Evolutionary conservation across 2,113 vertebrate species (phyloP).

Genomic region (rat (Rattus norvegicus)): DNA sequence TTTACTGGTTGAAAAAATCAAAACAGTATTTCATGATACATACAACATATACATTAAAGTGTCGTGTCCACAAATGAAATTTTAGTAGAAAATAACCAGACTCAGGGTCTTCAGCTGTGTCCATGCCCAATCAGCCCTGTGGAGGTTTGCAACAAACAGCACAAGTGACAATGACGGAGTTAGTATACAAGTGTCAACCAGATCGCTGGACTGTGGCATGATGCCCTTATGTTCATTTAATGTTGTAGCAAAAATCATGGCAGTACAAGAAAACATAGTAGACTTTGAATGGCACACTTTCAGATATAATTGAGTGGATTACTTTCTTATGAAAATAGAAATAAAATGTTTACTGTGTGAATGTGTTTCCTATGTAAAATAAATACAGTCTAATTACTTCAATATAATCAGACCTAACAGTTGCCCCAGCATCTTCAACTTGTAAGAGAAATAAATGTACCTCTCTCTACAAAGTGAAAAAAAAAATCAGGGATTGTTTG

Average conservation of each 20-base stretch:
- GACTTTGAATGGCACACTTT: neutral
- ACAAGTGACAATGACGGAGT: neutral
- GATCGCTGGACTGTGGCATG: neutral
- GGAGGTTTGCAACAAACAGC: neutral
- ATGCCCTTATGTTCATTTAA: constrained; percentile 12
- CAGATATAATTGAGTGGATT: constrained; percentile 1
- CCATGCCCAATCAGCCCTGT: neutral
- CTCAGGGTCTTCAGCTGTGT: neutral
- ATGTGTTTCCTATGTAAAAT: neutral
- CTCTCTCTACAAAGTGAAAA: neutral
- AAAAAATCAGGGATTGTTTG: neutral
- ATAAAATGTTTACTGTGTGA: neutral
- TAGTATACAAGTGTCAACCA: neutral
- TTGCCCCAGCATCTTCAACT: neutral
- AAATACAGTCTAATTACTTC: neutral
- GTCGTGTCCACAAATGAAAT: neutral
- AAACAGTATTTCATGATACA: neutral
- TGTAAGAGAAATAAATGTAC: neutral
- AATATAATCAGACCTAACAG: neutral
- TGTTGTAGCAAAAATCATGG: neutral
- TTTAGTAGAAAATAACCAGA: neutral
- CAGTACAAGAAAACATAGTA: neutral
- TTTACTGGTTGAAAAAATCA: neutral
- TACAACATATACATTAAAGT: constrained; percentile 7
- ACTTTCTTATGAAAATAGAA: constrained; percentile 28